Evolutionary conservation across 2,797 vertebrate species (phyloP), one percentile per base, ranked within the genome.

Genomic region (Peromyscus eremicus): DNA sequence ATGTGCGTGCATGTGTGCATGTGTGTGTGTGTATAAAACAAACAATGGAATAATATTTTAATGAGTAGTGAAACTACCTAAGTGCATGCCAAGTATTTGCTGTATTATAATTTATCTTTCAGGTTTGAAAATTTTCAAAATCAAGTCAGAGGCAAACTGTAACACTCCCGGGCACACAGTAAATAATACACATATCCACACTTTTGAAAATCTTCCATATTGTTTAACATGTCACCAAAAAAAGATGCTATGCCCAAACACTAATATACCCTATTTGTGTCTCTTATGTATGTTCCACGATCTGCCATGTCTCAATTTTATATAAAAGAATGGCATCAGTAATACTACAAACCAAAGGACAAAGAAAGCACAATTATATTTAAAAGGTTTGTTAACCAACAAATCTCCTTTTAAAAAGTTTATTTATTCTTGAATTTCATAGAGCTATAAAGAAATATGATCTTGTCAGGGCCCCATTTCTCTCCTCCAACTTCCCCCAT

Each of bases 301-400:
- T 87, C 16, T 79, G 55, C 2, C 34, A 76, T 81, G 85, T 57
- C n/a, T 93, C 89, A 89, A 83, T 75, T 62, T 32, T 91, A 94
- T 29, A 88, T 86, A 79, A 60, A n/a, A 64, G 34, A 89, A 46
- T 57, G 12, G 0, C 71, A 87, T 55, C 29, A 86, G 16, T 88
- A 91, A 94, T 8, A 66, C 37, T 82, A 71, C 13, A 89, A 34
- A 83, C 3, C 34, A 97, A 89, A 96, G 6, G 32, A 68, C 60
- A 96, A n/a, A 84, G 79, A 96, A 95, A 94, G 14, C 37, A 16
- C 81, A 92, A 94, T 71, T 92, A 77, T 10, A 95, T 80, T 95
- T 55, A 89, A 91, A 90, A 80, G 27, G 60, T 52, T 66, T 10
- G 13, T 37, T 92, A 95, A 92, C 9, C 13, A 97, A 73, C 57